Evolutionary conservation across 2,113 vertebrate genomes (phyloP).

Genomic region (Neolamprologus ventralis): DNA sequence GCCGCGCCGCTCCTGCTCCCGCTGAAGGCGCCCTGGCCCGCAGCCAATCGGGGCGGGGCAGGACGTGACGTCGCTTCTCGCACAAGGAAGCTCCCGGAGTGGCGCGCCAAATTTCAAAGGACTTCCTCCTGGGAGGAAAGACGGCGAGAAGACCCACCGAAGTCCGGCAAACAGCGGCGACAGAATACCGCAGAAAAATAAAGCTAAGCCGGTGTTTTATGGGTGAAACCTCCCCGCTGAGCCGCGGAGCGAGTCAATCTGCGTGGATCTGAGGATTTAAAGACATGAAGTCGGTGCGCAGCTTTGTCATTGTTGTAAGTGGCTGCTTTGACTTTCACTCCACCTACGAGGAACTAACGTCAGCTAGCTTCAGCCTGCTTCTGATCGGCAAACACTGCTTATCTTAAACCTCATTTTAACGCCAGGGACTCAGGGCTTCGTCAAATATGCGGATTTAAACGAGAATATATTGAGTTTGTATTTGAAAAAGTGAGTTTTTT

Average conservation of each 20-base stretch:
- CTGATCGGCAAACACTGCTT: neutral
- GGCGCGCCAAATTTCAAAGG: slow-evolving; percentile 83
- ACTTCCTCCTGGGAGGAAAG: slow-evolving; percentile 72
- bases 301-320: slow-evolving; percentile 2
- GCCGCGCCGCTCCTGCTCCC: neutral
- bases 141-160: neutral
- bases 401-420: rapidly evolving
- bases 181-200: neutral
- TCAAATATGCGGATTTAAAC: rapidly evolving
- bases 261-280: neutral
- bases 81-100: slow-evolving; percentile 42
- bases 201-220: rapidly evolving
- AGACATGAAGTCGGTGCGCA: neutral
- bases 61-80: slow-evolving; percentile 55
- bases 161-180: neutral
- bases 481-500: neutral
- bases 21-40: slow-evolving; percentile 28
- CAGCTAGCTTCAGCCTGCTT: slow-evolving; percentile 1
- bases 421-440: rapidly evolving
- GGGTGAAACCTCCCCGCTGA: rapidly evolving
- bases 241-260: rapidly evolving
- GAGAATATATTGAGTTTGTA: rapidly evolving
- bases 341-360: neutral
- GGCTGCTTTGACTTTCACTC: neutral
- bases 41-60: slow-evolving; percentile 29